phyloP scores from a whole-genome alignment of 1,140 invertebrate species.

The Psix sp. region DNA sequence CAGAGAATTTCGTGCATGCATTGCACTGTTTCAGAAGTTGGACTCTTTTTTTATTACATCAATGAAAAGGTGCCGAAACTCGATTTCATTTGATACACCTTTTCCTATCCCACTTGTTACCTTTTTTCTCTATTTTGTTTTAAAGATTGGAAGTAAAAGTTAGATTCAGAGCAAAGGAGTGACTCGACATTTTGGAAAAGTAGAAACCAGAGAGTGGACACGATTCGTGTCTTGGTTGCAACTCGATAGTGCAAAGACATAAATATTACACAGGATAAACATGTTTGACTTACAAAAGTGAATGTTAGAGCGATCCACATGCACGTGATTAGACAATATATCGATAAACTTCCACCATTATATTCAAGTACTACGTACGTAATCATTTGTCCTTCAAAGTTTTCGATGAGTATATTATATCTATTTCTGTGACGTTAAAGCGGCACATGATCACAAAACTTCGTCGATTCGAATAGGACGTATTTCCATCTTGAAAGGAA shows the following conservation, averaged over 20 bases:
- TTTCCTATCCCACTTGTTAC: neutral
- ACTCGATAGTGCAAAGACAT: conserved; percentile 55
- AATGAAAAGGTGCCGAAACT: too few species aligned
- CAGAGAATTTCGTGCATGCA: conserved; percentile 51
- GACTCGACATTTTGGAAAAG: conserved; percentile 18
- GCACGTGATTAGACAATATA: conserved; percentile 62
- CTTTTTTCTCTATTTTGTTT: conserved; percentile 4
- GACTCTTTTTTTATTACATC: conserved; percentile 14
- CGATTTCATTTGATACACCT: neutral
- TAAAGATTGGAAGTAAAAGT: conserved; percentile 11
- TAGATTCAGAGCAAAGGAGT: conserved; percentile 15
- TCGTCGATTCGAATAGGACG: conserved; percentile 62
- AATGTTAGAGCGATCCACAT: conserved; percentile 59
- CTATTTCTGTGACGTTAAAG: conserved; percentile 62
- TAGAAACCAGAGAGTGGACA: conserved; percentile 37
- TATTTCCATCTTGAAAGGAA: conserved; percentile 63
- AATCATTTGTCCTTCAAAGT: conserved; percentile 62
- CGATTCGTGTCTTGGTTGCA: conserved; percentile 40
- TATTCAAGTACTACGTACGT: conserved; percentile 63
- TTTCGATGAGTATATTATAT: conserved; percentile 62
- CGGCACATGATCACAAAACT: conserved; percentile 63
- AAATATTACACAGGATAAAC: conserved; percentile 60
- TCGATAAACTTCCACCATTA: conserved; percentile 62
- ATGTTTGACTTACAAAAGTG: conserved; percentile 60
- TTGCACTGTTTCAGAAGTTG: conserved; percentile 34